Percentiles rank a stretch among this genome's conserved stretches.
Evolutionary conservation across 2,888 invertebrate species (phyloP).

Genomic region (Odontocerum albicorne): DNA sequence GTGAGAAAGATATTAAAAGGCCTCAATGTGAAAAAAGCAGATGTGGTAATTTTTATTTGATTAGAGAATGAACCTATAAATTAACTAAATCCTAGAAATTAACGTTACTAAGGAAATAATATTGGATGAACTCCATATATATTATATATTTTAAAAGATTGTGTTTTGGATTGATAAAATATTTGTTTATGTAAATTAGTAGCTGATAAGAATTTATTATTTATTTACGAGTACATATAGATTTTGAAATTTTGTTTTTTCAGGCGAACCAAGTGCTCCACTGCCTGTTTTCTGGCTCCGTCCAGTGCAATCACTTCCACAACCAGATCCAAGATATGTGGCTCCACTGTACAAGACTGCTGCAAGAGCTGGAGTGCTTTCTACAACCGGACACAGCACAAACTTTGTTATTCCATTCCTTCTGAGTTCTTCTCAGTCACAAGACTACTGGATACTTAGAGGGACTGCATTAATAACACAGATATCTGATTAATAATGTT

Average conservation of each 20-base stretch:
- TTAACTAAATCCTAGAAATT: too few species aligned
- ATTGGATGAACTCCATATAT: too few species aligned
- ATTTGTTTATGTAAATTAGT: too few species aligned
- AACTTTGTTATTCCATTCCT: constrained; percentile 85
- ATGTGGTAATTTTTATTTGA: too few species aligned
- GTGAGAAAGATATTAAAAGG: too few species aligned
- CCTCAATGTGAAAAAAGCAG: too few species aligned
- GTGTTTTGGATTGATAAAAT: too few species aligned
- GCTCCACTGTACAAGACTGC: constrained; percentile 89
- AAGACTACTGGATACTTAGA: constrained; percentile 85
- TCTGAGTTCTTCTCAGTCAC: constrained; percentile 63
- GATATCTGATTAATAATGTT: constrained; percentile 72
- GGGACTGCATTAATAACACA: constrained; percentile 87
- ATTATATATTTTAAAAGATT: neutral
- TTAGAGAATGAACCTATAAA: too few species aligned
- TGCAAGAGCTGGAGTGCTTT: constrained; percentile 80
- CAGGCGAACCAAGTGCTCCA: constrained; percentile 75
- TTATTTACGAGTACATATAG: too few species aligned
- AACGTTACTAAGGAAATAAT: too few species aligned
- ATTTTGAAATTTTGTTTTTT: constrained; percentile 41
- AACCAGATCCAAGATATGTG: constrained; percentile 65
- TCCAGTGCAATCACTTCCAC: constrained; percentile 64
- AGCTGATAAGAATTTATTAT: too few species aligned
- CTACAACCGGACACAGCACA: constrained; percentile 92
- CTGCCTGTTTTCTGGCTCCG: constrained; percentile 67